These are phyloP conservation scores for Bembecia ichneumoniformis DNA, from an alignment of 2,888 invertebrate species.

Conservation along the genomic window DNA sequence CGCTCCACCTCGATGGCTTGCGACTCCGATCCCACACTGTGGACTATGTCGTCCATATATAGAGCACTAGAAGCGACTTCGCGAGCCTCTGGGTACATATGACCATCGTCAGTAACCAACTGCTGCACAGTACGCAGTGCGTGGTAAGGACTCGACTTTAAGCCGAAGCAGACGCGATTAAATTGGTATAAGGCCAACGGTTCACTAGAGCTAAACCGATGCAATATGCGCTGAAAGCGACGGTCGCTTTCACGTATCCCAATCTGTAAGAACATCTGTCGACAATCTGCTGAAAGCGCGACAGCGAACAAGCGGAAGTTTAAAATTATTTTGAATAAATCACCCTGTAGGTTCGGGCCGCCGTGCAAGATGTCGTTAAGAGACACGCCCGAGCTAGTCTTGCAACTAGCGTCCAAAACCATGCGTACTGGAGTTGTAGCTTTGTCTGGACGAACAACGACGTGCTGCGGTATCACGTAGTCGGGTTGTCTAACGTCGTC, in stretches of 20 bases:
- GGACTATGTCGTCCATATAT: not conserved
- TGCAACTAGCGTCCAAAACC: no score
- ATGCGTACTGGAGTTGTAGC: no score
- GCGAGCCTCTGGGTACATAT: not conserved
- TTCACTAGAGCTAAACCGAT: constrained; percentile 8
- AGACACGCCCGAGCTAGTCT: no score
- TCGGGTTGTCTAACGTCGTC: constrained; percentile 13
- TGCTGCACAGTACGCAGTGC: not conserved
- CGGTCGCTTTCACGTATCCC: no score
- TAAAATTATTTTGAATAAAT: no score
- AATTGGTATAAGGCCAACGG: constrained; percentile 7
- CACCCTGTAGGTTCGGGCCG: no score
- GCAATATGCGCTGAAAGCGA: constrained; percentile 10
- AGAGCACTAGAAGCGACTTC: not conserved
- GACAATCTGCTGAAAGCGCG: no score
- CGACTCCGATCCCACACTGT: not conserved
- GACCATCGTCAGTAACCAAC: not conserved
- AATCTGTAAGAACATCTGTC: no score
- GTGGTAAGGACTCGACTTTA: constrained; percentile 10
- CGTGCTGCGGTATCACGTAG: no score
- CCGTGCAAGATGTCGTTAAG: no score
- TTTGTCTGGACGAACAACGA: no score
- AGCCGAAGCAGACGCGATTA: constrained; percentile 12
- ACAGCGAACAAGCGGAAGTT: no score
- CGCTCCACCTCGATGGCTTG: not conserved